phyloP scores from a whole-genome alignment of 2,888 invertebrate genomes.

The Mesoligia furuncula region DNA sequence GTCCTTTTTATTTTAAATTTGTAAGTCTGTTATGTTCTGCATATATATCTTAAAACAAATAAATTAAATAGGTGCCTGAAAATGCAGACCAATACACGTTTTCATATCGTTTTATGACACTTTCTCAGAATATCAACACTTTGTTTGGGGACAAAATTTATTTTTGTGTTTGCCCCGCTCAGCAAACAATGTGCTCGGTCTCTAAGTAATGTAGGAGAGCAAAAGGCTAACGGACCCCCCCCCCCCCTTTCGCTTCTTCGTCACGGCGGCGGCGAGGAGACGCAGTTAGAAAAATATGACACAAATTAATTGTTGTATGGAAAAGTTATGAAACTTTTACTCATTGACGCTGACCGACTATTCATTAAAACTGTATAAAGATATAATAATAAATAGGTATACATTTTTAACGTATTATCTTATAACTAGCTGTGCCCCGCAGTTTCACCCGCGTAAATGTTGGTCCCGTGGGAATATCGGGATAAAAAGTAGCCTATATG shows the following conservation, averaged over 20 bases:
- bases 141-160: conserved; percentile 68
- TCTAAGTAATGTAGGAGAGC: conserved; percentile 65
- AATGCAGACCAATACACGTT: neutral
- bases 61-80: no score
- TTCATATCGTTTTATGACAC: conserved; percentile 14
- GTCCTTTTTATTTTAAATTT: neutral
- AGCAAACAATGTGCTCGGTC: conserved; percentile 66
- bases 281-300: conserved; percentile 9
- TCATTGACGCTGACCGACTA: neutral
- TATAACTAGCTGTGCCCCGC: no score
- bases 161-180: conserved; percentile 70
- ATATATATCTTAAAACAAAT: neutral
- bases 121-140: conserved; percentile 46
- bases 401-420: no score
- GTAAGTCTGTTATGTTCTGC: no score
- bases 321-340: neutral
- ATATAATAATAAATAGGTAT: neutral
- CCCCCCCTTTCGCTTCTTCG: conserved; percentile 12
- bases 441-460: no score
- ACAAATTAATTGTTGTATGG: conserved; percentile 19
- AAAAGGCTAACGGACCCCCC: conserved; percentile 49
- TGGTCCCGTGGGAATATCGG: no score
- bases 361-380: neutral
- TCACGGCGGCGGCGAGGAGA: neutral
- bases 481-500: no score